Evolutionary conservation across 2,888 invertebrate genomes (phyloP), one percentile per base, ranked within the genome.

Genomic region (Pollenia angustigena): DNA sequence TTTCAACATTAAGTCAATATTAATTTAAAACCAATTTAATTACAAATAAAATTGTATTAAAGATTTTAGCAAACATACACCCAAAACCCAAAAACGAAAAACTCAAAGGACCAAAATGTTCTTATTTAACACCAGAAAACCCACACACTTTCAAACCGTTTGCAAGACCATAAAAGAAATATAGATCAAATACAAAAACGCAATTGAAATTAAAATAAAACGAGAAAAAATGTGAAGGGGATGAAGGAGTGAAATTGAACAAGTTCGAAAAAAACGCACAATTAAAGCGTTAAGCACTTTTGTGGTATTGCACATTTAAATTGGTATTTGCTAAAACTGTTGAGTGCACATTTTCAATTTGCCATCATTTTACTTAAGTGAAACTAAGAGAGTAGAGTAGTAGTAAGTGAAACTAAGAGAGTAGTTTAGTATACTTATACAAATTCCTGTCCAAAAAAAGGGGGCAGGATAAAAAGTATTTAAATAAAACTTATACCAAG

Each of bases 291-390:
- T 83, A 83, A 87, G 80, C 74, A 85, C 85, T 81, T 82, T 83
- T 84, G 85, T 81, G 83, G 85, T 81, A 88, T 88, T 85, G 88
- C 87, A 88, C 88, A 88, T 88, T 88, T 88, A 88, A 88, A 88
- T 88, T 88, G 88, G 58, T 88, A 88, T 88, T 88, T 88, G 85
- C 87, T 85, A 85, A 88, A 88, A 88, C 74, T 88, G 85, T 88
- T 83, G 87, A 87, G 83, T 83, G 83, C 85, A 87, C 85, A 87
- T 85, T 88, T 88, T 88, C 87, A 88, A 88, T 88, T 88, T 88
- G 83, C 76, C 50, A 78, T 87, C 84, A 81, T 87, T 84, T 81
- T 78, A 78, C 78, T 84, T 78, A 78, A 74, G 74, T 74, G 40
- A 68, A 83, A 78, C 78, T 64, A 48, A 18, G 46, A 69, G 52